Base-by-base conservation (phyloP, 2,888 invertebrate species). In the Drosophila pullipes region DNA sequence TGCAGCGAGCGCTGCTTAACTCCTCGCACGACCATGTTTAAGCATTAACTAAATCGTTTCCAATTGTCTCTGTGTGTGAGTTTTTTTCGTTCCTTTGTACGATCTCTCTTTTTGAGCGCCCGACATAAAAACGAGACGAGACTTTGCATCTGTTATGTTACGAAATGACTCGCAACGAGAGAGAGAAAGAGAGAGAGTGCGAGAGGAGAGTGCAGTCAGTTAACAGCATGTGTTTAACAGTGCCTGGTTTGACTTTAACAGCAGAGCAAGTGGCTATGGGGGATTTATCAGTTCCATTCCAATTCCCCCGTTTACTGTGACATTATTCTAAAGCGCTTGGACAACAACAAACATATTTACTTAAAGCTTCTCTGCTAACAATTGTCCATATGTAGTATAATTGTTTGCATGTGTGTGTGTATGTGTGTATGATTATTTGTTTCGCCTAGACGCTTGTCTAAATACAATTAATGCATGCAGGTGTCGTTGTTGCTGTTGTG, bases 401-500 rank as follows among this genome's bases (percentile, higher is more conserved):
- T 13, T 31, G n/a, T n/a, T 30, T 52, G 28, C 1, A 7, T 66
- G 28, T 62, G 18, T 44, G 18, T 65, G 33, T 53, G 44, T 61
- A 28, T 44, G 50, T 41, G 25, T 53, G 54, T 53, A 9, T 69
- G 59, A 67, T 70, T 79, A 63, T 75, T 77, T 79, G 63, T 71
- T 67, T 81, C 75, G 72, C 68, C 73, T 70, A 74, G 80, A 77
- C 68, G 78, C 72, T 72, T 80, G 76, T 69, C 72, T 81, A 73
- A 78, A 81, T 81, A 81, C 74, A 78, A 82, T 82, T 75, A 74
- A 80, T 80, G 78, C 70, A 74, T 70, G 82, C 80, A 82, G 82
- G 82, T 80, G 79, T 82, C 70, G 41, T n/a, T 57, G 65, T 37
- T 66, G 59, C 66, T 68, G 68, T 61, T 59, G 44, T 37, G 58